Evolutionary conservation across 2,888 invertebrate species (phyloP), one percentile per base, ranked within the genome.

Genomic region (Agonopterix heracliana): DNA sequence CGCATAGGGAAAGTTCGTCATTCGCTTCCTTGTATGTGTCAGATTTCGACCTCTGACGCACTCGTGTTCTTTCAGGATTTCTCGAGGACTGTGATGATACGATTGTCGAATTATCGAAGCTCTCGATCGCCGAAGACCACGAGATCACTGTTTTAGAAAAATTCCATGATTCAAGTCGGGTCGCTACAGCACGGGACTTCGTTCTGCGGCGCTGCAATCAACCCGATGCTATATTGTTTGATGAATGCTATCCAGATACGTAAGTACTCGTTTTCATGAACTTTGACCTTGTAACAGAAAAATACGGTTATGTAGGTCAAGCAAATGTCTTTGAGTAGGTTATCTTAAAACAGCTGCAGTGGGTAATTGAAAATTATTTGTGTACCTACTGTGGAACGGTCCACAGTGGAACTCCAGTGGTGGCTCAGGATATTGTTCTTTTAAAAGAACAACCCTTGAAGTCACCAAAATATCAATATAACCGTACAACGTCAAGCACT

Each of bases 131-230:
- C 69, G 87, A 85, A 63, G 78, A 77, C 56, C 80, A 77, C 68
- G 85, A 83, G 66, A 73, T 82, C 68, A 82, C 86, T 65, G 72
- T 85, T 50, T 55, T 87, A 81, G 80, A 84, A 54, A 79, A 78
- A 51, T 73, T 83, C 63, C 77, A 84, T 81, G 86, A 83, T 57
- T 67, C 80, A 51, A 74, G 61, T 54, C 83, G 85, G 48, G 63
- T 75, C 61, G 63, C 76, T 35, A 78, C 81, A 52, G 85, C 89
- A 44, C 74, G 79, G 55, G 89, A 88, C 63, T 86, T 82, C 81
- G 89, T 89, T 81, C 83, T 95, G 56, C 89, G 91, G 66, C 90
- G 91, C 78, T 95, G 95, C 77, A 86, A 85, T 56, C 94, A 95
- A 79, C 78, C 87, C 17, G 89, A 90, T 57, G 89, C 91, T 42